These are phyloP conservation scores for Thera britannica DNA, from an alignment of 2,888 invertebrate species.

Conservation along the genomic window DNA sequence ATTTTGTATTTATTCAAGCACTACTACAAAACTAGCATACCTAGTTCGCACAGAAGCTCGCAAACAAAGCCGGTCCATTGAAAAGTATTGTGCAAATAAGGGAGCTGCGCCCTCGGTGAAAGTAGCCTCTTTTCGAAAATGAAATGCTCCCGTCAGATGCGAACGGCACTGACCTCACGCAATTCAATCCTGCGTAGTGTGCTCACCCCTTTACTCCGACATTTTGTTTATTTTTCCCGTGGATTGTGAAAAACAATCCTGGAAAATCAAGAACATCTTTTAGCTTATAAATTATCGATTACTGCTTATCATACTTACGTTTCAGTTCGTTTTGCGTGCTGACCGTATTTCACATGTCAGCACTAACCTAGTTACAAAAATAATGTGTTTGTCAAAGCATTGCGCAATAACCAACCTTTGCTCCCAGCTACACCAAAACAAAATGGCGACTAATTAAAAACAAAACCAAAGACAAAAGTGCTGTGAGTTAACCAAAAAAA, in stretches of 20 bases:
- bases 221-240: constrained; percentile 30
- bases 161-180: constrained; percentile 62
- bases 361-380: constrained; percentile 28
- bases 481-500: constrained; percentile 66
- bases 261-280: constrained; percentile 16
- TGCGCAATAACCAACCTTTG: constrained; percentile 38
- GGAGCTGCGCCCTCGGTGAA: constrained; percentile 66
- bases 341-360: constrained; percentile 27
- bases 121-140: constrained; percentile 68
- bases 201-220: constrained; percentile 31
- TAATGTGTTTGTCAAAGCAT: constrained; percentile 33
- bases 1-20: constrained; percentile 28
- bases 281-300: neutral
- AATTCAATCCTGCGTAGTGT: constrained; percentile 47
- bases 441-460: constrained; percentile 70
- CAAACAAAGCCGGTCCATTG: constrained; percentile 73
- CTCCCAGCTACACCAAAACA: constrained; percentile 37
- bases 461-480: constrained; percentile 71
- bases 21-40: constrained; percentile 33
- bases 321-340: constrained; percentile 13
- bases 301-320: neutral
- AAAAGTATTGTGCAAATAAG: constrained; percentile 78
- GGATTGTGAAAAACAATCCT: constrained; percentile 18
- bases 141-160: constrained; percentile 54
- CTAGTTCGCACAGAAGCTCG: constrained; percentile 43